Evolutionary conservation across 2,797 vertebrate genomes (phyloP), one percentile per base, ranked within the genome.

Genomic region (Tiaroga cobitis): DNA sequence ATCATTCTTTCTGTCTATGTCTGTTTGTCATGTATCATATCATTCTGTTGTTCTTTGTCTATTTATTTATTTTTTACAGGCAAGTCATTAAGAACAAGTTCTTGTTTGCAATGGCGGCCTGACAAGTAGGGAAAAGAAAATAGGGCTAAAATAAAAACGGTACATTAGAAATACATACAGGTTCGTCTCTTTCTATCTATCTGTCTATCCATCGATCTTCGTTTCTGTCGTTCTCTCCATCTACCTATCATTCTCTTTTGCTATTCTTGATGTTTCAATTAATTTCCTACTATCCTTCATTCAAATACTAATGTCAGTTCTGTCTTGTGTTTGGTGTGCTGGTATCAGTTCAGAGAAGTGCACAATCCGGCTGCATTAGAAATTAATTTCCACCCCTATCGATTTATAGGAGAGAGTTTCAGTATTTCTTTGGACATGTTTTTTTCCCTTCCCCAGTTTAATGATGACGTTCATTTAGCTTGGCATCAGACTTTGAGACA

Each of bases 401-500:
- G 19, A 10, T 32, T 18, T 3, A n/a, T 16, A 24, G 21, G 13
- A 59, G 39, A 7, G 24, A 86, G 85, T 90, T 63, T 91, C 85
- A 89, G 86, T 83, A 63, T 56, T 80, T 77, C 69, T 34, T 10
- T 89, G 18, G 24, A 43, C 51, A 13, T 61, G 41, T 29, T 56
- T 77, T 32, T 21, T 46, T 34, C n/a, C 49, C 37, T 77, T 15
- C 34, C 29, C 9, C 24, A 9, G 26, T 59, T 49, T 19, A 75
- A 19, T 46, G 68, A 74, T 46, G 51, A 65, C 74, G 67, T 26
- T 10, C 16, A n/a, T 69, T 32, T 37, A 19, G 39, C 32, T 67
- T 32, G 43, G 11, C 37, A 2, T 83, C 76, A 56, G 73, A 74
- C 54, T 65, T 56, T 70, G 39, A 80, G n/a, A 37, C 41, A n/a